Base-by-base conservation (phyloP, 2,888 invertebrate species). In the Tachina lurida region DNA sequence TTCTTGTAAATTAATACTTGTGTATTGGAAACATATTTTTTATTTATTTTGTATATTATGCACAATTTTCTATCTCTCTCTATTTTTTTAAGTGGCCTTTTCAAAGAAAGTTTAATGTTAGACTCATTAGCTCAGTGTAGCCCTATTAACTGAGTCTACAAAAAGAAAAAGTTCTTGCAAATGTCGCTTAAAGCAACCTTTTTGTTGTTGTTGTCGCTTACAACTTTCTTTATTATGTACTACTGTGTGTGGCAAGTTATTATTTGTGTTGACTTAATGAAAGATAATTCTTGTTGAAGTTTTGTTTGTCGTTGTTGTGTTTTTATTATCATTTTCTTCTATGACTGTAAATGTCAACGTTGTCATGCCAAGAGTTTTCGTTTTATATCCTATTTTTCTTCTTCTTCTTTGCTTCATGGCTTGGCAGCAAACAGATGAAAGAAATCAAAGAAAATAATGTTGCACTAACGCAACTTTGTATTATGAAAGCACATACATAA, bases 391-490 rank as follows among this genome's bases (percentile, higher is more conserved):
- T 45, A 62, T 62, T 13, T 45, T 12, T 31, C 13, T 70, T 31
- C 10, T 31, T 7, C 8, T n/a, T 39, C 41, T 56, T 70, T 58
- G 49, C 45, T 68, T 70, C 60, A 49, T 77, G 70, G 7, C 68
- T 75, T 75, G 67, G 13, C 60, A 74, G 63, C 47, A 45, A 54
- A n/a, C 31, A 65, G n/a, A 63, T 56, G 56, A 73, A 73, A 73
- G n/a, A 52, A 70, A 43, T 60, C 22, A 67, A 22, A 74, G n/a
- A 43, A 52, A 79, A 70, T 58, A 49, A n/a, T 47, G 63, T 58
- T 54, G 62, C 41, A 62, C 60, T 73, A 76, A 86, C 79, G 86
- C 86, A 86, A 83, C 83, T 67, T 86, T 86, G 65, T 84, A 31
- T 63, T 68, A 52, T 52, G 4, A 56, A 58, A 58, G 31, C 31